Evolutionary conservation across 2,888 invertebrate species (phyloP).

Genomic region (Hyposoter didymator): DNA sequence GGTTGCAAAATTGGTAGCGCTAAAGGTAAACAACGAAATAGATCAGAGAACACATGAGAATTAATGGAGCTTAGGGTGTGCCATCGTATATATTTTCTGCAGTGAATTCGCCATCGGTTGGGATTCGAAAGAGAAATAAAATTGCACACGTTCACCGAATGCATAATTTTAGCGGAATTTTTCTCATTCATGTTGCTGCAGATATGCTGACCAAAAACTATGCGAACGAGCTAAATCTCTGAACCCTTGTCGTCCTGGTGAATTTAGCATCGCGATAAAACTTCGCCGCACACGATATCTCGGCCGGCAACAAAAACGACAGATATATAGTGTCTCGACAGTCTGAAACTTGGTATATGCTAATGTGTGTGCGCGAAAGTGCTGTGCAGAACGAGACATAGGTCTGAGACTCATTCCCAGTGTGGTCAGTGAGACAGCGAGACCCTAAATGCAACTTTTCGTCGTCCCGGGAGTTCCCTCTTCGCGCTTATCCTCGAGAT

Average conservation of each 20-base stretch:
- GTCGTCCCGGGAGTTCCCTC: constrained; percentile 22
- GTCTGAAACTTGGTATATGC: constrained; percentile 49
- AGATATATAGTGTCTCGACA: constrained; percentile 16
- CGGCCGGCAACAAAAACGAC: constrained; percentile 15
- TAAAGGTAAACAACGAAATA: background rate
- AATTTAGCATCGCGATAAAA: constrained; percentile 55
- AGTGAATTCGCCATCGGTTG: background rate
- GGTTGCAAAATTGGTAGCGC: background rate
- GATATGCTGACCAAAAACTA: constrained; percentile 1
- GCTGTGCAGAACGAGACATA: constrained; percentile 14
- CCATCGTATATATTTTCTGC: background rate
- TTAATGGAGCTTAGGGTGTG: background rate
- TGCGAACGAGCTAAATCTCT: constrained; percentile 13
- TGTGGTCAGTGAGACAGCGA: constrained; percentile 17
- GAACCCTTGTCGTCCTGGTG: constrained; percentile 16
- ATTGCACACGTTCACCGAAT: background rate
- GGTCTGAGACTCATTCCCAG: constrained; percentile 29
- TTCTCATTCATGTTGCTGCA: background rate
- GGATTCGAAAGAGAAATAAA: background rate
- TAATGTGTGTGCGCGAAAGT: constrained; percentile 55
- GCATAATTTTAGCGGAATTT: background rate
- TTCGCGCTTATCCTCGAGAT: constrained; percentile 54
- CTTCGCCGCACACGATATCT: constrained; percentile 45
- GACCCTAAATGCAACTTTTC: constrained; percentile 17
- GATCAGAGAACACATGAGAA: background rate